phyloP scores from a whole-genome alignment of 2,888 invertebrate genomes.

The Julus scanicus region DNA sequence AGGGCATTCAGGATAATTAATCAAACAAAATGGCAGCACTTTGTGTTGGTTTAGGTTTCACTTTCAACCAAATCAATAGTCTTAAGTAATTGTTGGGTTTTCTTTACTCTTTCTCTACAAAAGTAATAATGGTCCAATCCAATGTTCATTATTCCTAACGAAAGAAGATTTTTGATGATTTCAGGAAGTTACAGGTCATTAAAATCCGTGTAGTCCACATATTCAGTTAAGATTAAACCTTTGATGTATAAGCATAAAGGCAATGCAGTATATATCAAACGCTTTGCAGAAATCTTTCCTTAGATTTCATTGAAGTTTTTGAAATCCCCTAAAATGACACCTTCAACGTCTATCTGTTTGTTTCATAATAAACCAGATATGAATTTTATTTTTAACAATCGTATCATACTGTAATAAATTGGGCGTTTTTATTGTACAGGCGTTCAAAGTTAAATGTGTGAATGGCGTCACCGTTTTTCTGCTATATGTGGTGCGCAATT shows the following conservation, averaged over 20 bases:
- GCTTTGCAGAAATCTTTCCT: neutral
- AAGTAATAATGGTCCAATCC: too few species aligned
- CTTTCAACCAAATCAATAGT: too few species aligned
- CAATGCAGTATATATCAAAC: neutral
- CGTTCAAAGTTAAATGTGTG: neutral
- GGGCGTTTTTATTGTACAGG: neutral
- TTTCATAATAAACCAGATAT: neutral
- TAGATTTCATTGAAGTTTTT: neutral
- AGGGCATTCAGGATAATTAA: neutral
- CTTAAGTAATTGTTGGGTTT: too few species aligned
- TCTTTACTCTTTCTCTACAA: too few species aligned
- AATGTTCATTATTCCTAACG: too few species aligned
- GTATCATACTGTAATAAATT: neutral
- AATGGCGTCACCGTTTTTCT: neutral
- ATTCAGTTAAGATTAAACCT: too few species aligned
- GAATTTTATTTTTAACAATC: neutral
- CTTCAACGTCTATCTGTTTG: neutral
- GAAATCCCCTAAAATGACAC: neutral
- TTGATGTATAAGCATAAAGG: too few species aligned
- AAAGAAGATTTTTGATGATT: too few species aligned
- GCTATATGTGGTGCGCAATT: neutral
- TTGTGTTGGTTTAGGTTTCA: too few species aligned
- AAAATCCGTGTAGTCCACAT: too few species aligned
- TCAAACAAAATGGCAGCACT: too few species aligned
- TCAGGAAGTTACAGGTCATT: too few species aligned